Evolutionary conservation across 2,113 vertebrate species (phyloP).

Genomic region (Crotalus horridus): DNA sequence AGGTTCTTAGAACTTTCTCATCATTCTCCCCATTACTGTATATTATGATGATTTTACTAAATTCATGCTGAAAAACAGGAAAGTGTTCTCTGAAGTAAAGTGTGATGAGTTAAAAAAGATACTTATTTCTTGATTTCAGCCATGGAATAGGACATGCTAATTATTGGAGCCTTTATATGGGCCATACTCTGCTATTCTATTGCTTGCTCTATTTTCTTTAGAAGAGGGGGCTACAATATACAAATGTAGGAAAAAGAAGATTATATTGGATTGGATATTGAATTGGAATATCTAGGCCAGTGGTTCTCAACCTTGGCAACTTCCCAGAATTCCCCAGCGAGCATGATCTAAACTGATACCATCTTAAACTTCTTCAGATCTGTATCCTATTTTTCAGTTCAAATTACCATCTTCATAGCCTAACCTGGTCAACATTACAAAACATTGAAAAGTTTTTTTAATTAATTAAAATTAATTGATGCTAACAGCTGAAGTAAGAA

Average conservation of each 20-base stretch:
- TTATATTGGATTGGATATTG: neutral
- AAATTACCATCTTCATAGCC: neutral
- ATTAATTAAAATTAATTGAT: neutral
- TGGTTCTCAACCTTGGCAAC: neutral
- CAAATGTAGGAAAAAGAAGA: neutral
- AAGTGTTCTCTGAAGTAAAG: neutral
- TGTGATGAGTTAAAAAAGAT: neutral
- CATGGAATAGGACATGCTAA: neutral
- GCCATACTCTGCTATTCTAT: neutral
- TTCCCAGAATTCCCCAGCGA: neutral
- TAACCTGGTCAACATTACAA: neutral
- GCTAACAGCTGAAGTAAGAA: neutral
- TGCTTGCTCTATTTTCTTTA: neutral
- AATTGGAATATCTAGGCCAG: neutral
- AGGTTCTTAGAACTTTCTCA: constrained; percentile 37
- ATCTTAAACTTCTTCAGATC: neutral
- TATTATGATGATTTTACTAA: neutral
- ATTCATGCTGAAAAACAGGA: neutral
- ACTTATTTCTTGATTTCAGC: neutral
- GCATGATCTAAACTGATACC: neutral
- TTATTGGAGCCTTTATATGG: neutral
- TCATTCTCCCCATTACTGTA: neutral
- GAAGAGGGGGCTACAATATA: neutral
- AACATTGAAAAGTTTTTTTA: neutral
- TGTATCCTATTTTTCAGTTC: neutral